These are phyloP conservation scores for Aeoliscus strigatus DNA, from an alignment of 2,797 vertebrate genomes.

Conservation along the genomic window DNA sequence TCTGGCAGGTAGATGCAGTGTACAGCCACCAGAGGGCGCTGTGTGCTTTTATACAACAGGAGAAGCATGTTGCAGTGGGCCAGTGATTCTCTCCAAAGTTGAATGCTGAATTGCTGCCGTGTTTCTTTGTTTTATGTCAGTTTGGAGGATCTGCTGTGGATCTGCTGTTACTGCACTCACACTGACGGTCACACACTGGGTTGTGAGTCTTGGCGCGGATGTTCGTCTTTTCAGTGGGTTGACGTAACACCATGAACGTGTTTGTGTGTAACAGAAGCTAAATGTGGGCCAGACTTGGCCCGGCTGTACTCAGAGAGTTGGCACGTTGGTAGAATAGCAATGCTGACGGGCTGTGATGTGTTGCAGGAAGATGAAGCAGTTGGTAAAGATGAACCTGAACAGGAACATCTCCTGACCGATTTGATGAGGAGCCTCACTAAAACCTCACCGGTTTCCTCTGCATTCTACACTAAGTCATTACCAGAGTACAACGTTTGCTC, in stretches of 20 bases:
- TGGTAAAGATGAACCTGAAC: background rate
- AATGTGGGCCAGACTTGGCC: conserved; percentile 5
- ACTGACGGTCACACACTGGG: no score
- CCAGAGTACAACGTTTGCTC: background rate
- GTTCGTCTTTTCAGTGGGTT: background rate
- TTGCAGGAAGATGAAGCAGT: background rate
- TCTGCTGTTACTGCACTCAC: no score
- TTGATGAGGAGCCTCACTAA: no score
- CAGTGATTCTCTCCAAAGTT: background rate
- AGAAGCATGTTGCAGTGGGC: background rate
- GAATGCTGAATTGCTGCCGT: background rate
- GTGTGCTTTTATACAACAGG: conserved; percentile 4
- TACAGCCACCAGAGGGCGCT: conserved; percentile 45
- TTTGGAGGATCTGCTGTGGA: background rate
- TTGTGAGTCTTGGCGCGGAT: no score
- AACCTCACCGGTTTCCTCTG: no score
- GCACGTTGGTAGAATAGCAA: background rate
- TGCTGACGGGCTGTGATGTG: background rate
- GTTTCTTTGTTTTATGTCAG: conserved; percentile 1
- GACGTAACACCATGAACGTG: background rate
- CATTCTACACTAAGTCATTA: no score
- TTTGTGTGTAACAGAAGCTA: conserved; percentile 8
- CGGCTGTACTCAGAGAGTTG: conserved; percentile 15
- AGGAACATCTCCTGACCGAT: background rate
- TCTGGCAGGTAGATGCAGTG: background rate